phyloP scores from a whole-genome alignment of 2,113 vertebrate genomes.

The Calonectris borealis region DNA sequence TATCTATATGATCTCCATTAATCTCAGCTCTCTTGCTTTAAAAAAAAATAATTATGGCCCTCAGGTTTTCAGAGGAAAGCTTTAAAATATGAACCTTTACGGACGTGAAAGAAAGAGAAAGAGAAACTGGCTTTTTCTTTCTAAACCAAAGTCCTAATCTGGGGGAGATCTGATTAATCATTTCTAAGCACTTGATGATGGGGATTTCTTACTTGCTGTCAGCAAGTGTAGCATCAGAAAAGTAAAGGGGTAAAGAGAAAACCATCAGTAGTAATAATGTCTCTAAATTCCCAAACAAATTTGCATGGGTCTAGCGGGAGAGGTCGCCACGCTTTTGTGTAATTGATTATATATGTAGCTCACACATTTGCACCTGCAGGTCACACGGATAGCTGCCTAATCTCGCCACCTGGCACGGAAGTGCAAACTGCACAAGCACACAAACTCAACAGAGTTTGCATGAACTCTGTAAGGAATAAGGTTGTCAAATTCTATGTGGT shows the following conservation, averaged over 20 bases:
- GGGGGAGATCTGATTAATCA: not conserved
- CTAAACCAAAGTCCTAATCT: not conserved
- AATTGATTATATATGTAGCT: not conserved
- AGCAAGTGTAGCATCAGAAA: not conserved
- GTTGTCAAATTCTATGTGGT: not conserved
- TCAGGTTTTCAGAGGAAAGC: not conserved
- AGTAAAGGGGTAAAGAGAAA: not conserved
- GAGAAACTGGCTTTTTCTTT: not conserved
- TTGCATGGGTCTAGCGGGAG: not conserved
- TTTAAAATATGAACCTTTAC: not conserved
- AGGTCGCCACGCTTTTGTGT: not conserved
- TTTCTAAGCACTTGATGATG: not conserved
- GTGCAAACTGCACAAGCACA: not conserved
- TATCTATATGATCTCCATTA: not conserved
- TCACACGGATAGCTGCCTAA: not conserved
- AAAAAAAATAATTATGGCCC: not conserved
- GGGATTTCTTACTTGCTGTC: not conserved
- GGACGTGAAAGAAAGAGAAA: not conserved
- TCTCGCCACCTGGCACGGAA: not conserved
- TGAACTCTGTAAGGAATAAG: not conserved
- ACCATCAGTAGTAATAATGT: not conserved
- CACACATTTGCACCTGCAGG: not conserved
- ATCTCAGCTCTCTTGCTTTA: not conserved
- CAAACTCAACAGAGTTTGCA: not conserved
- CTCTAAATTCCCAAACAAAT: not conserved